phyloP scores from a whole-genome alignment of 2,888 invertebrate genomes.

The Pandemis heparana region DNA sequence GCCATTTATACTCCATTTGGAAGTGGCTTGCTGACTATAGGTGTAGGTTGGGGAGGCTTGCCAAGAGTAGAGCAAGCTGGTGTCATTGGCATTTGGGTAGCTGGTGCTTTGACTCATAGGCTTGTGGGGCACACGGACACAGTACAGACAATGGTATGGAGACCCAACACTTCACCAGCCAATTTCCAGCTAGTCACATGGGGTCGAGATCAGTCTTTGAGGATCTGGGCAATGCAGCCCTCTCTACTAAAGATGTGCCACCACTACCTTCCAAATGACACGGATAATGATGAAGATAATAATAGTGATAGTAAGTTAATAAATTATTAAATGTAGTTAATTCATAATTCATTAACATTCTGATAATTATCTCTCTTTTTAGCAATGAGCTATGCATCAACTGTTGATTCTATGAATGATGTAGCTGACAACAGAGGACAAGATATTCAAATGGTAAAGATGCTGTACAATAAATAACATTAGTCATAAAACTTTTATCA shows the following conservation, averaged over 20 bases:
- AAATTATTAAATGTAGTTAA: not conserved
- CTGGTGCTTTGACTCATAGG: constrained; percentile 91
- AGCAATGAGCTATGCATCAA: constrained; percentile 78
- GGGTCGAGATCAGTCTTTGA: constrained; percentile 96
- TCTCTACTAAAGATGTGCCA: constrained; percentile 92
- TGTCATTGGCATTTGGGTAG: constrained; percentile 83
- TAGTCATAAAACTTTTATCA: not conserved
- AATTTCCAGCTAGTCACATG: constrained; percentile 96
- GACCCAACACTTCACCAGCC: constrained; percentile 88
- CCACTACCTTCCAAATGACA: constrained; percentile 88
- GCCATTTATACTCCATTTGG: constrained; percentile 98
- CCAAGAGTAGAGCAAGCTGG: constrained; percentile 92
- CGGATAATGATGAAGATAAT: constrained; percentile 83
- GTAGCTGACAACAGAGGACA: constrained; percentile 70
- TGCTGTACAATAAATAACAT: not conserved
- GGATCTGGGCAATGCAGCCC: constrained; percentile 96
- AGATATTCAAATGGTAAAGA: constrained; percentile 74
- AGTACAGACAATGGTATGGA: constrained; percentile 97
- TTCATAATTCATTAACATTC: not conserved
- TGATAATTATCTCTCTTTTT: constrained; percentile 50
- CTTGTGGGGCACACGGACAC: constrained; percentile 98
- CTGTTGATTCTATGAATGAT: constrained; percentile 75
- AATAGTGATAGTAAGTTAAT: constrained; percentile 76
- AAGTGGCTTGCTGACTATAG: constrained; percentile 95
- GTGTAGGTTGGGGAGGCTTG: constrained; percentile 94